Evolutionary conservation across 2,888 invertebrate genomes (phyloP), one percentile per base, ranked within the genome.

Genomic region (Trichacis sp.): DNA sequence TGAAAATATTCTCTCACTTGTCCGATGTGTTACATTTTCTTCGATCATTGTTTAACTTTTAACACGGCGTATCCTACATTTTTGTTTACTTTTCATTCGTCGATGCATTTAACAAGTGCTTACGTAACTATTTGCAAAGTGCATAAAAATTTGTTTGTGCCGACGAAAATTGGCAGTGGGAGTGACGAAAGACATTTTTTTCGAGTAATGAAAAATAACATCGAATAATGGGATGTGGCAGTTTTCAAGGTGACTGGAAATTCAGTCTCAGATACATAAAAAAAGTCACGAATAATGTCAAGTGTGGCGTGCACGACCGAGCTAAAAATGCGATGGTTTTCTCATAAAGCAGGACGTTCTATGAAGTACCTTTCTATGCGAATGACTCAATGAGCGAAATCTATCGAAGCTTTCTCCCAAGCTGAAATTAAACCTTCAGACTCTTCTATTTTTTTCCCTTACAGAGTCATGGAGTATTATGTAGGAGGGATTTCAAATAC

Each of bases 401-500:
- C 50, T 38, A 29, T 40, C 12, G 14, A 48, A 49, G 19, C 12
- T 50, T 53, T 63, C 38, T 14, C 45, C 19, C 38, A 56, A 20
- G 29, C 38, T 49, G 55, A 18, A 55, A 50, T 61, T 47, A 30
- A 29, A 17, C 49, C 40, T 8, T 61, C 40, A 51, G 42, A 47
- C 52, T 59, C 60, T 54, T 43, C 38, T 11, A 33, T 36, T 30
- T 36, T 36, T 30, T 42, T 29, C 53, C 49, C 50, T 48, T 33
- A 43, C 33, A 50, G 12, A 46, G 56, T 57, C 48, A 53, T 43
- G 57, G 63, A 63, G 63, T 63, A 57, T 63, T 48, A 42, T 38
- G 38, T 45, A 48, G 56, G 43, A 57, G 53, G 53, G 33, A 53
- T 30, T 46, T 42, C 42, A 12, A 54, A 49, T 30, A 51, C 33